Evolutionary conservation across 2,888 invertebrate species (phyloP).

Genomic region (Eupithecia dodoneata): DNA sequence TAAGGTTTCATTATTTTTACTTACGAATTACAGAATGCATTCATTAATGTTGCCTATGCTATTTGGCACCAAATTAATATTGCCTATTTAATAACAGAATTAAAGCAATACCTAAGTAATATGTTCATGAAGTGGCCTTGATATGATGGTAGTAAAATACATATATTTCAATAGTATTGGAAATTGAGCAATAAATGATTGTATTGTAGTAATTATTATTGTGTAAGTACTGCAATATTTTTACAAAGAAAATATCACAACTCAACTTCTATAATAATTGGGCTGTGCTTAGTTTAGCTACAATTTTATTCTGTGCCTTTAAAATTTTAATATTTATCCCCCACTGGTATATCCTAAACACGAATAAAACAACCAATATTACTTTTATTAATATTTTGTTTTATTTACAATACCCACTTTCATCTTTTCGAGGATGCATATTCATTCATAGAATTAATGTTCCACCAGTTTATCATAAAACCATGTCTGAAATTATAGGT

Average conservation of each 20-base stretch:
- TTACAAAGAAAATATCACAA: not conserved
- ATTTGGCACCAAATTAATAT: not conserved
- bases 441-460: not conserved
- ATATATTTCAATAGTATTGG: not conserved
- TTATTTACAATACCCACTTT: not conserved
- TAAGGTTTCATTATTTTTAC: not conserved
- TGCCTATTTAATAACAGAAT: not conserved
- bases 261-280: not conserved
- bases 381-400: not conserved
- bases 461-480: not conserved
- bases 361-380: not conserved
- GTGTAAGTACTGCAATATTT: not conserved
- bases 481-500: not conserved
- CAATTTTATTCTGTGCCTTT: not conserved
- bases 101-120: not conserved
- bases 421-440: not conserved
- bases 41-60: not conserved
- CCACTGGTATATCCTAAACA: not conserved
- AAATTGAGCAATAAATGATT: not conserved
- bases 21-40: not conserved
- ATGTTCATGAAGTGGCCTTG: not conserved
- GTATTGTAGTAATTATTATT: not conserved
- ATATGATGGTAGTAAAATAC: not conserved
- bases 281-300: not conserved
- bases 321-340: not conserved